A percentile compares a stretch with the other conserved stretches of the same genome.
These are phyloP conservation scores for Rhynchonema sp. DNA, from an alignment of 2,888 invertebrate species.

Conservation along the genomic window DNA sequence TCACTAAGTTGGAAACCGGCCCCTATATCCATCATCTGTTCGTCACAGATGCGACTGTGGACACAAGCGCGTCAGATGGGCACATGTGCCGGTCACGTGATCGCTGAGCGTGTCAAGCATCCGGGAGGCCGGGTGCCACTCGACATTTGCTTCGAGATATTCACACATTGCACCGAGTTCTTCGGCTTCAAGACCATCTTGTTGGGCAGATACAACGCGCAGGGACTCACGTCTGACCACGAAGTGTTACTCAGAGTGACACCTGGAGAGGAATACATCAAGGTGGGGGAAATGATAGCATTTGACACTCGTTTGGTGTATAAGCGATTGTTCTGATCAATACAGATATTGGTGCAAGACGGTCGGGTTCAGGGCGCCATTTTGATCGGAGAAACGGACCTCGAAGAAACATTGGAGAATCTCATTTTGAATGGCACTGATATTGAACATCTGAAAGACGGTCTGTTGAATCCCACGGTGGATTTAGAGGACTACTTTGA, in stretches of 20 bases:
- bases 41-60: constrained; percentile 67
- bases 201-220: constrained; percentile 77
- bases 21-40: too few relatives aligned
- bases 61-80: constrained; percentile 97
- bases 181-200: constrained; percentile 76
- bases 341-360: constrained; percentile 66
- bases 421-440: constrained; percentile 83
- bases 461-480: constrained; percentile 77
- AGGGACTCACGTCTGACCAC: constrained; percentile 47
- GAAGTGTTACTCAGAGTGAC: constrained; percentile 68
- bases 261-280: constrained; percentile 28
- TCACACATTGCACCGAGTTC: constrained; percentile 81
- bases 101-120: constrained; percentile 34
- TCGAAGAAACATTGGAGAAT: constrained; percentile 96
- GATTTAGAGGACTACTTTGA: constrained; percentile 99
- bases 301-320: background rate
- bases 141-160: constrained; percentile 92
- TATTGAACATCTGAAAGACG: constrained; percentile 63
- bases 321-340: constrained; percentile 26
- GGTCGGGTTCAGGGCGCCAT: constrained; percentile 76
- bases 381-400: constrained; percentile 81
- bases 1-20: too few relatives aligned
- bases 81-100: constrained; percentile 69
- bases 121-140: constrained; percentile 12
- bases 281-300: background rate